These are phyloP conservation scores for Malachius bipustulatus DNA, from an alignment of 2,888 invertebrate species.

Conservation along the genomic window DNA sequence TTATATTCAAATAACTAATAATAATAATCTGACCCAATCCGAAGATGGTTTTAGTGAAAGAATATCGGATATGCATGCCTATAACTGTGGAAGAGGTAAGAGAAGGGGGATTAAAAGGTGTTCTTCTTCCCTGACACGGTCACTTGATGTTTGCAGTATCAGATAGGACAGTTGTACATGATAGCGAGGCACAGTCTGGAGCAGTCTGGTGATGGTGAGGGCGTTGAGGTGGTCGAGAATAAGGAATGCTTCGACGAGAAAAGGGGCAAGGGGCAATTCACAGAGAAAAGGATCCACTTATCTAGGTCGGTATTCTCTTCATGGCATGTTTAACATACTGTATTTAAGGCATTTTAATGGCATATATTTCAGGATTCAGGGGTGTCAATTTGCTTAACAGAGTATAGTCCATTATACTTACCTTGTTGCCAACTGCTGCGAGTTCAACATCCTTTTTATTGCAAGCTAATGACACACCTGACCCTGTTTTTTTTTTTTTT, in stretches of 20 bases:
- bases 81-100: constrained; percentile 81
- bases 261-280: constrained; percentile 76
- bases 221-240: constrained; percentile 83
- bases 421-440: too few species aligned
- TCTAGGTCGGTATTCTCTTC: constrained; percentile 63
- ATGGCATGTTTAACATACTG: not conserved
- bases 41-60: constrained; percentile 73
- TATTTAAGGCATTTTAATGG: too few species aligned
- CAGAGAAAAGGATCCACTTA: constrained; percentile 82
- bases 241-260: constrained; percentile 63
- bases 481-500: too few species aligned
- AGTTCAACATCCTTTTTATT: too few species aligned
- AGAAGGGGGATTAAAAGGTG: constrained; percentile 11
- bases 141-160: constrained; percentile 52
- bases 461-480: too few species aligned
- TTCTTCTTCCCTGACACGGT: constrained; percentile 14
- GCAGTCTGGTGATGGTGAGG: constrained; percentile 80
- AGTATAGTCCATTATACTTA: too few species aligned
- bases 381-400: too few species aligned
- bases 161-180: constrained; percentile 87
- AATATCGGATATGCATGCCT: constrained; percentile 88
- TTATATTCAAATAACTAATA: too few species aligned
- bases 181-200: constrained; percentile 87
- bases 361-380: too few species aligned
- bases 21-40: constrained; percentile 13